Evolutionary conservation across 2,113 vertebrate species (phyloP).

Genomic region (Paradoxurus hermaphroditus): DNA sequence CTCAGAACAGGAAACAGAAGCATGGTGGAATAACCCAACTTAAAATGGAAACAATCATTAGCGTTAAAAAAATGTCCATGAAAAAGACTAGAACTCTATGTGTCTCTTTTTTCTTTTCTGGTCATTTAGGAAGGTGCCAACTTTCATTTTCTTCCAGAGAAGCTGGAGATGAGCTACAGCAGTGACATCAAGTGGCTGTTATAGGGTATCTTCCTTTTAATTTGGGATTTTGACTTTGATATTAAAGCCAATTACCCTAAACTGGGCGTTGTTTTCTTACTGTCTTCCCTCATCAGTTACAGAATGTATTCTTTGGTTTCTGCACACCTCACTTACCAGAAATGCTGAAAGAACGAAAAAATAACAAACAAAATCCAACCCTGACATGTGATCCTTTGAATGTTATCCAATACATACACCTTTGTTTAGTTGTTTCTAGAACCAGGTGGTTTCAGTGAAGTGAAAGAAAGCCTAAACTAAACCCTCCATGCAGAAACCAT

Average conservation of each 20-base stretch:
- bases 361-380: not conserved
- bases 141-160: not conserved
- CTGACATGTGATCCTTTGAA: not conserved
- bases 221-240: not conserved
- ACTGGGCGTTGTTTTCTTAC: not conserved
- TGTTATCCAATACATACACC: not conserved
- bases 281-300: not conserved
- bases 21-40: not conserved
- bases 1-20: not conserved
- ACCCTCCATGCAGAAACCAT: not conserved
- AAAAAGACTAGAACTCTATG: not conserved
- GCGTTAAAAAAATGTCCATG: not conserved
- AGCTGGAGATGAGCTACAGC: not conserved
- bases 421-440: constrained; percentile 21
- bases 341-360: constrained; percentile 3
- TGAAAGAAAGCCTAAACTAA: not conserved
- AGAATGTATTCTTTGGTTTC: not conserved
- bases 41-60: not conserved
- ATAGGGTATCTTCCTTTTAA: not conserved
- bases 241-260: not conserved
- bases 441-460: not conserved
- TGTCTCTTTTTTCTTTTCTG: not conserved
- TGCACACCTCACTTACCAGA: not conserved
- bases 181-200: constrained; percentile 66
- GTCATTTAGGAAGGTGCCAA: not conserved